Evolutionary conservation across 2,797 vertebrate species (phyloP), one percentile per base, ranked within the genome.

Genomic region (Lutjanus campechanus): DNA sequence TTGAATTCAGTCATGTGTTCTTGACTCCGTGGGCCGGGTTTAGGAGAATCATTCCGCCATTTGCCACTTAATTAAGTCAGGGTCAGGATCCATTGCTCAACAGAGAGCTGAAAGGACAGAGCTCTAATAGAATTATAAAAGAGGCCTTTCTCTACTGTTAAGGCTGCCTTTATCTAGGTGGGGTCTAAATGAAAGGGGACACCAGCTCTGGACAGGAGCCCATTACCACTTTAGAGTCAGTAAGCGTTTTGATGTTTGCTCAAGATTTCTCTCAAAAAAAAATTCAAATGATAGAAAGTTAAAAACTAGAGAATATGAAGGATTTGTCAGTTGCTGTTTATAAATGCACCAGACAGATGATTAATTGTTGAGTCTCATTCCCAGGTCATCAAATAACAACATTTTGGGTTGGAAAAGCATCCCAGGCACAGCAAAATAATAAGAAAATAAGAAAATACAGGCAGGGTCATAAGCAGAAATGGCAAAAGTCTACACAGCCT

Each of bases 1-100:
- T 94, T 95, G 94, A 92, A 94, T 90, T 83, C 95, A 94, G 92
- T 96, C 95, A 95, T 95, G 95, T 96, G 95, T 95, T 95, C 93
- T 93, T 96, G 94, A 95, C 94, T 95, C 91, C 66, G 88, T 93
- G 91, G 94, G 94, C 91, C 75, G 91, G 93, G 92, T 94, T 92
- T 89, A 90, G 94, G 93, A 94, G 92, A 95, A 95, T 96, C 94
- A 94, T 95, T 96, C 95, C 90, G 94, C 95, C 93, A 93, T 94
- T 95, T 95, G 93, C 94, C 93, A 93, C 93, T 95, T 96, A 94
- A 95, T 95, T 95, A 95, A 94, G 94, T 95, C 92, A 94, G 92
- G 94, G 92, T 95, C 94, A 94, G 92, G 88, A 94, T 91, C 90
- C 91, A 93, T 93, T 91, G 90, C 90, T 92, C 92, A 89, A 85